Conservation (phyloP, 1,140 invertebrate genomes). For the Drosophila athabasca region DNA sequence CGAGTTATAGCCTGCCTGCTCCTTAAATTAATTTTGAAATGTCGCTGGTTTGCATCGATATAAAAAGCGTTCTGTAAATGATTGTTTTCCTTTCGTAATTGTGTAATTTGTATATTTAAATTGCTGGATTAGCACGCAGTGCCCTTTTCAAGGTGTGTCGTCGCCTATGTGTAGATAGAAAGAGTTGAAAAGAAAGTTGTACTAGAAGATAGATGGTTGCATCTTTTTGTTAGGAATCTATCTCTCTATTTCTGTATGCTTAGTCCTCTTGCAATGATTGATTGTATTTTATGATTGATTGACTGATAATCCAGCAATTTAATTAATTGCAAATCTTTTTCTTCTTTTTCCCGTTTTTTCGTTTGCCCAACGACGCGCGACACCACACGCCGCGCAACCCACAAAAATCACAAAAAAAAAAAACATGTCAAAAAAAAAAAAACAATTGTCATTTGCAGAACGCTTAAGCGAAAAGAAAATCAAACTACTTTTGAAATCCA, state of each 20-base stretch:
- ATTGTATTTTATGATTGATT: slow-evolving; percentile 47
- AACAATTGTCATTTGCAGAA: slow-evolving; percentile 79
- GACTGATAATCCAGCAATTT: slow-evolving; percentile 77
- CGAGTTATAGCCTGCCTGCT: slow-evolving; percentile 30
- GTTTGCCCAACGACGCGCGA: slow-evolving; percentile 63
- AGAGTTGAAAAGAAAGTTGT: not conserved
- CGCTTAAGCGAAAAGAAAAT: slow-evolving; percentile 76
- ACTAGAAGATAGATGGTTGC: not conserved
- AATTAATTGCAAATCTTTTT: slow-evolving; percentile 79
- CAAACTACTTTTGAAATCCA: slow-evolving; percentile 65
- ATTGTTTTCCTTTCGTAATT: slow-evolving; percentile 27
- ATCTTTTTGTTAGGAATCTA: slow-evolving; percentile 14
- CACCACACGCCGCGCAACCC: slow-evolving; percentile 24
- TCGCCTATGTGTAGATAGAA: slow-evolving; percentile 53
- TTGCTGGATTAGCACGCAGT: slow-evolving; percentile 68
- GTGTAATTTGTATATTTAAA: slow-evolving; percentile 47
- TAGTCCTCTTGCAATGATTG: slow-evolving; percentile 38
- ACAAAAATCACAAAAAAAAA: slow-evolving; percentile 32
- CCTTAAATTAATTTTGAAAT: not conserved
- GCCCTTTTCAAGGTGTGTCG: slow-evolving; percentile 59
- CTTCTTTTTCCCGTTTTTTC: slow-evolving; percentile 72
- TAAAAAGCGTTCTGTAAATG: slow-evolving; percentile 62
- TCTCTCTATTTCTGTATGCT: slow-evolving; percentile 18
- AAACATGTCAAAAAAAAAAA: slow-evolving; percentile 31
- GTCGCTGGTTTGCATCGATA: slow-evolving; percentile 32